Conservation (phyloP, 2,113 vertebrate genomes). For the Ascaphus truei region DNA sequence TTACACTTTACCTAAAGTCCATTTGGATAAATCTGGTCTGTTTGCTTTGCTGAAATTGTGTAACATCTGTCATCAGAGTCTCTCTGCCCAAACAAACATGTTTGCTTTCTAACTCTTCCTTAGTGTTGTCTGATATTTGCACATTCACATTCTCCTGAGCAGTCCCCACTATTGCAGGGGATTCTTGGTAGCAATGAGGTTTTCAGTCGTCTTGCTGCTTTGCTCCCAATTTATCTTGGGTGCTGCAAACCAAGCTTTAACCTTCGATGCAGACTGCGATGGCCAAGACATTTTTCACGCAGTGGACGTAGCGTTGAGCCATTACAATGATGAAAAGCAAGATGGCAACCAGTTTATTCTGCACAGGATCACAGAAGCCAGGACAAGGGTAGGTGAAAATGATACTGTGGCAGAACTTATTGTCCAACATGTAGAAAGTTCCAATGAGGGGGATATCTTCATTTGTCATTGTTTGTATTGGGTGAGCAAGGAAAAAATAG, state of each 20-base stretch:
- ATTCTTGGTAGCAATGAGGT: constrained; percentile 47
- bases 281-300: constrained; percentile 56
- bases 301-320: constrained; percentile 54
- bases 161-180: neutral
- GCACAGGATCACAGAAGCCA: constrained; percentile 49
- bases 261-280: constrained; percentile 45
- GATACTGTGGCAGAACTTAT: too few relatives aligned
- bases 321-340: constrained; percentile 41
- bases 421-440: too few relatives aligned
- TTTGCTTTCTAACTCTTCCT: too few relatives aligned
- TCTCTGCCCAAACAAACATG: constrained; percentile 10
- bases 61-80: constrained; percentile 10
- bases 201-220: constrained; percentile 44
- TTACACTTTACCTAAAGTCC: constrained; percentile 31
- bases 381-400: constrained; percentile 56
- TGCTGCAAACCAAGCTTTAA: constrained; percentile 7
- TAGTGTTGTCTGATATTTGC: neutral
- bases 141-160: neutral
- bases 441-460: neutral
- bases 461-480: too few relatives aligned
- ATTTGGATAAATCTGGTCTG: constrained; percentile 45
- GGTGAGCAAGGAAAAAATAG: too few relatives aligned
- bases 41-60: constrained; percentile 42
- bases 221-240: constrained; percentile 48
- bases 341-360: constrained; percentile 56